phyloP scores from a whole-genome alignment of 2,888 invertebrate species.

The Agrotis clavis region DNA sequence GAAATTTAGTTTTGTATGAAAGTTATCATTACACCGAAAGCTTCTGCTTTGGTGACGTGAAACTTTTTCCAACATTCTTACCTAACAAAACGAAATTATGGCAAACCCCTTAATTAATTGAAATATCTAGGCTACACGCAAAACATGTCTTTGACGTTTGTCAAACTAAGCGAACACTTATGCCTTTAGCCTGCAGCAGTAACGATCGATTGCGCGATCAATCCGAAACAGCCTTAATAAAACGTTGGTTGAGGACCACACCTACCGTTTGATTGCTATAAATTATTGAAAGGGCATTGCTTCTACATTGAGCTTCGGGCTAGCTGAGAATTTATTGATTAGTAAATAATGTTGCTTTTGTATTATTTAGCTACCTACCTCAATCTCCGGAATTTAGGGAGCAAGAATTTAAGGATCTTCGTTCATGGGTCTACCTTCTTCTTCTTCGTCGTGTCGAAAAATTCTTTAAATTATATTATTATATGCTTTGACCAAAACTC shows the following conservation, averaged over 20 bases:
- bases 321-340: slow-evolving; percentile 22
- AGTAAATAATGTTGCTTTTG: slow-evolving; percentile 14
- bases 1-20: not conserved
- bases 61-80: not conserved
- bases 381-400: not conserved
- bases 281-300: slow-evolving; percentile 43
- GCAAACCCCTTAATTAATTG: not conserved
- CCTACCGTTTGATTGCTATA: slow-evolving; percentile 32
- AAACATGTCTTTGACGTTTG: slow-evolving; percentile 2
- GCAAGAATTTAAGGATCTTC: not conserved
- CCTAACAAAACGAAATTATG: not conserved
- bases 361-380: not conserved
- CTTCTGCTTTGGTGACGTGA: too few species aligned
- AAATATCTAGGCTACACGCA: too few species aligned
- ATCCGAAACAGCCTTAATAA: slow-evolving; percentile 20
- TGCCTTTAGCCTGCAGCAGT: not conserved
- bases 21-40: too few species aligned
- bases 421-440: not conserved
- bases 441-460: too few species aligned
- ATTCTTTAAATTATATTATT: too few species aligned
- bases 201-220: slow-evolving; percentile 36
- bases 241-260: slow-evolving; percentile 34
- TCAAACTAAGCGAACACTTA: slow-evolving; percentile 4
- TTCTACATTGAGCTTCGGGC: slow-evolving; percentile 32
- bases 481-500: too few species aligned